A percentile compares a stretch with the other conserved stretches of the same genome.
Conservation (phyloP, 2,113 vertebrate genomes). For the Oenanthe melanoleuca region DNA sequence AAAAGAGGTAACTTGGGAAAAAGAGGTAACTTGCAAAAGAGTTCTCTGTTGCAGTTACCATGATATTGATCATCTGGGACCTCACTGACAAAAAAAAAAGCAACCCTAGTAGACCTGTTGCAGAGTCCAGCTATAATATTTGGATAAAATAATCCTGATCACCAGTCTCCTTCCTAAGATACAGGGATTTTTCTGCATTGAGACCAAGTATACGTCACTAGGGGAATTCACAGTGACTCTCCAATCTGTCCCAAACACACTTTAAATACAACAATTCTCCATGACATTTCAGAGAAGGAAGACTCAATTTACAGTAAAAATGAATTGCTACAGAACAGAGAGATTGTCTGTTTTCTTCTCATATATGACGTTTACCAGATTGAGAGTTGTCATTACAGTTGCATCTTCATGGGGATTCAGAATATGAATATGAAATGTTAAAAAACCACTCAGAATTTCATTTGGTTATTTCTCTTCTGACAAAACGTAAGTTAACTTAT, state of each 20-base stretch:
- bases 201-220: accelerated
- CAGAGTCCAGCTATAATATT: background rate
- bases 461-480: background rate
- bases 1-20: background rate
- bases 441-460: background rate
- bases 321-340: background rate
- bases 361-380: background rate
- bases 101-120: background rate
- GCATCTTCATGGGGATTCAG: background rate
- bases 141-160: background rate
- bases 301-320: background rate
- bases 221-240: background rate
- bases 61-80: background rate
- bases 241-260: background rate
- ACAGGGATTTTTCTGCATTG: background rate
- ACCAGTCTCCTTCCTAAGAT: background rate
- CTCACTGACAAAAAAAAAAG: background rate
- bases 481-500: background rate
- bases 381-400: background rate
- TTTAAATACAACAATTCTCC: background rate
- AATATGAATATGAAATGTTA: background rate
- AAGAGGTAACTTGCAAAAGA: background rate
- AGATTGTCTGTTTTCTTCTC: background rate
- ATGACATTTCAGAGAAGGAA: background rate
- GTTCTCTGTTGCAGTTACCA: background rate